phyloP scores from a whole-genome alignment of 1,140 invertebrate genomes.

The Thaumatotibia leucotreta region DNA sequence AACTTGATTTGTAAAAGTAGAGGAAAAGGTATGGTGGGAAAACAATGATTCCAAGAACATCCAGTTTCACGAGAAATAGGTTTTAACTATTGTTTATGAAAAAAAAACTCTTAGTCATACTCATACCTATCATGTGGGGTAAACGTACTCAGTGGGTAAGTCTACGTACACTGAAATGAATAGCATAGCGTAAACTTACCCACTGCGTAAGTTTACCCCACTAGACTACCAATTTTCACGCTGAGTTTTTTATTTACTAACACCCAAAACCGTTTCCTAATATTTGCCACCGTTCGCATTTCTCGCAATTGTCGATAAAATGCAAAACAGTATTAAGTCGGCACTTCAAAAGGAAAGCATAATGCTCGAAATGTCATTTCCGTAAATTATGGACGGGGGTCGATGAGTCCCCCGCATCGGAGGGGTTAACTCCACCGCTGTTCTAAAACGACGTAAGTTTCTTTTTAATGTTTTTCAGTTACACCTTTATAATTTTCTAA shows the following conservation, averaged over 20 bases:
- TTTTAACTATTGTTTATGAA: no score
- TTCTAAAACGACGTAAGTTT: not conserved
- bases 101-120: no score
- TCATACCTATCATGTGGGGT: no score
- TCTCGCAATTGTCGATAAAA: constrained; percentile 34
- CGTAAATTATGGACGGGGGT: constrained; percentile 64
- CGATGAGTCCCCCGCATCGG: constrained; percentile 45
- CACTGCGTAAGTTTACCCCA: no score
- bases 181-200: no score
- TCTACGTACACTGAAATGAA: no score
- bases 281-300: no score
- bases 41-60: no score
- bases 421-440: constrained; percentile 53
- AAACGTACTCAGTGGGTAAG: no score
- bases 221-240: not conserved
- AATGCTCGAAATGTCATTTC: constrained; percentile 59
- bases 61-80: no score
- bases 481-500: not conserved
- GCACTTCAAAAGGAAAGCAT: constrained; percentile 71
- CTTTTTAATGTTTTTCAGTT: not conserved
- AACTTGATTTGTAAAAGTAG: no score
- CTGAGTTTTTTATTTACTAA: not conserved
- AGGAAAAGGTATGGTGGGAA: no score
- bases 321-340: constrained; percentile 53
- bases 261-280: not conserved